Percentiles rank a stretch among this genome's conserved stretches.
Conservation (phyloP, 2,888 invertebrate species). For the Mythimna vitellina region DNA sequence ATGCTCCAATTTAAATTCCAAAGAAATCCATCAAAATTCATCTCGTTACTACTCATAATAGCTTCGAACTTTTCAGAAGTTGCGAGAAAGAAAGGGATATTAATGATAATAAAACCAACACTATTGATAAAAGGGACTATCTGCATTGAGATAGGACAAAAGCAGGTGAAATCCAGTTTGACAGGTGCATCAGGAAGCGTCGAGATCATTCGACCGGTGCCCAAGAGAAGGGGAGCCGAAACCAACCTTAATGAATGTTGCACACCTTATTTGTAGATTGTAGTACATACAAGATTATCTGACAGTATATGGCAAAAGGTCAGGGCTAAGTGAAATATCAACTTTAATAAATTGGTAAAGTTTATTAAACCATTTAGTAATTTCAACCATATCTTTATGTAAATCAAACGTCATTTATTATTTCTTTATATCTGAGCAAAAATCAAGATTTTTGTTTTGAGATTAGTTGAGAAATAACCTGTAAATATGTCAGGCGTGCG, state of each 20-base stretch:
- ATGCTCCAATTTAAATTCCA: constrained; percentile 6
- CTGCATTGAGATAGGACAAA: constrained; percentile 46
- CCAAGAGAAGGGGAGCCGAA: constrained; percentile 36
- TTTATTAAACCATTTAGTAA: background rate
- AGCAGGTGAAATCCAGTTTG: constrained; percentile 65
- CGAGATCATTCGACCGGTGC: constrained; percentile 18
- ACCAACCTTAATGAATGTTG: constrained; percentile 30
- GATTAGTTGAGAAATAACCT: constrained; percentile 9
- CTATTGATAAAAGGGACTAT: constrained; percentile 27
- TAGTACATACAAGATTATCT: constrained; percentile 28
- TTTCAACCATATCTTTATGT: background rate
- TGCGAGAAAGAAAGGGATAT: constrained; percentile 32
- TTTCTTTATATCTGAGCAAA: background rate
- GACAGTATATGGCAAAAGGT: constrained; percentile 43
- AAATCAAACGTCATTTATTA: background rate
- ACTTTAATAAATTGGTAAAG: constrained; percentile 11
- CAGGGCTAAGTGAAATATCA: constrained; percentile 48
- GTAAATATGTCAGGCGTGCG: no score
- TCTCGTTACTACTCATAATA: constrained; percentile 4
- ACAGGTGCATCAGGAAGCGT: constrained; percentile 63
- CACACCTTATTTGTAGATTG: constrained; percentile 44
- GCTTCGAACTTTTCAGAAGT: constrained; percentile 20
- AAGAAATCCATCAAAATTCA: constrained; percentile 25
- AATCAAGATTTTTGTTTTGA: background rate
- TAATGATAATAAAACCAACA: constrained; percentile 27